phyloP scores from a whole-genome alignment of 2,113 vertebrate species.

The Hipposideros armiger region DNA sequence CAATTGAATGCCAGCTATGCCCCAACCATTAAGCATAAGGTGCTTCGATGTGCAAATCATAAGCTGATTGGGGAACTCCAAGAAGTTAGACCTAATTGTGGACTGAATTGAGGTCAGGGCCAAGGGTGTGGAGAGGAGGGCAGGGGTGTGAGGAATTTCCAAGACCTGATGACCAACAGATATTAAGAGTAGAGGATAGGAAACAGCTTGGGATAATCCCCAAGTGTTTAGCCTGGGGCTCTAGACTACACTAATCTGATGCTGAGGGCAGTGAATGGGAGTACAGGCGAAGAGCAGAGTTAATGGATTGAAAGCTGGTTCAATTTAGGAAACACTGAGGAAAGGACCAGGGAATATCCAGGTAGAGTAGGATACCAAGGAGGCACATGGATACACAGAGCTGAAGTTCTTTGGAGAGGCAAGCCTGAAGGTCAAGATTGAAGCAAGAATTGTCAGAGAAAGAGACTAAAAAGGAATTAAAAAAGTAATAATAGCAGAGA shows the following conservation, averaged over 20 bases:
- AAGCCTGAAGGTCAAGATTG: not conserved
- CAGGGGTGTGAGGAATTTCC: not conserved
- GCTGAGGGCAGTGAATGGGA: not conserved
- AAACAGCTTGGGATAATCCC: not conserved
- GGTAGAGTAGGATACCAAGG: not conserved
- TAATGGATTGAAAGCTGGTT: not conserved
- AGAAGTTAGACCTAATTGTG: not conserved
- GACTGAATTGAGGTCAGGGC: not conserved
- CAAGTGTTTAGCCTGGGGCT: not conserved
- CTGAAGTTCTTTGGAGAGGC: not conserved
- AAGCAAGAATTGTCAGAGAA: not conserved
- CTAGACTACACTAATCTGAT: not conserved
- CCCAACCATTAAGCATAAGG: not conserved
- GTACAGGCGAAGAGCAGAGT: not conserved
- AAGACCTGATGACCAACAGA: not conserved
- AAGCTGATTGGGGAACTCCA: not conserved
- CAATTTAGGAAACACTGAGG: not conserved
- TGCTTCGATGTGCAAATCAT: not conserved
- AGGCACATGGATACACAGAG: not conserved
- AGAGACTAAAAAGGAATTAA: not conserved
- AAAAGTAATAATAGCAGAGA: not conserved
- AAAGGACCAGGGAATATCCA: not conserved
- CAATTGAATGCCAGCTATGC: not conserved
- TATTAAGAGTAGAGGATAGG: not conserved
- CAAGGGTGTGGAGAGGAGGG: not conserved